phyloP scores from a whole-genome alignment of 1,140 invertebrate genomes.

The Drosophila rhopaloa region DNA sequence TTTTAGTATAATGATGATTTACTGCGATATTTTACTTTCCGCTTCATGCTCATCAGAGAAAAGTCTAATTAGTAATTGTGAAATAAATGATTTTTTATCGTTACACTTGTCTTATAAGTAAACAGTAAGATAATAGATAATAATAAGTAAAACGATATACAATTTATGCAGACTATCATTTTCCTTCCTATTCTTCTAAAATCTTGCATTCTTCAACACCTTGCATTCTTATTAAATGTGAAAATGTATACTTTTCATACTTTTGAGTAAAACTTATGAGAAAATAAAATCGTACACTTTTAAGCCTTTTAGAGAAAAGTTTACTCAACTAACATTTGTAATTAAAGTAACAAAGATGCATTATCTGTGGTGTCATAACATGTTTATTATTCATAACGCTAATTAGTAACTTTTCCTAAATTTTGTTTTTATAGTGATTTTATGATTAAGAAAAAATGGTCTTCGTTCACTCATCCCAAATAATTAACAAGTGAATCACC shows the following conservation, averaged over 20 bases:
- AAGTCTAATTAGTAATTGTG: neutral
- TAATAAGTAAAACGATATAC: too few relatives aligned
- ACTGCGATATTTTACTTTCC: constrained; percentile 1
- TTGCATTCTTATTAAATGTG: too few relatives aligned
- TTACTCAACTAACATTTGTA: neutral
- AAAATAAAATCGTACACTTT: too few relatives aligned
- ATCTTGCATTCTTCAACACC: too few relatives aligned
- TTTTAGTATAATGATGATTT: constrained; percentile 9
- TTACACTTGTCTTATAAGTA: too few relatives aligned
- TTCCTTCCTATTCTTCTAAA: too few relatives aligned
- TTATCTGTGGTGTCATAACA: too few relatives aligned
- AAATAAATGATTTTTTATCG: too few relatives aligned
- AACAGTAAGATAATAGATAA: too few relatives aligned
- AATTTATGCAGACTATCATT: too few relatives aligned
- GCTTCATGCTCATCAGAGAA: neutral
- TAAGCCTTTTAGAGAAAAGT: neutral
- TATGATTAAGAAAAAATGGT: neutral
- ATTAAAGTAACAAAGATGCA: neutral
- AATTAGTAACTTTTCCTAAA: constrained; percentile 2
- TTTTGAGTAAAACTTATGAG: neutral
- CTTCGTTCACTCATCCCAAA: neutral
- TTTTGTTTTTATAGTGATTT: neutral
- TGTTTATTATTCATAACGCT: neutral
- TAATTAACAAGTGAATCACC: neutral
- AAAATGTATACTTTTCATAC: neutral